A percentile compares a stretch with the other conserved stretches of the same genome.
These are phyloP conservation scores for Acromyrmex echinatior DNA, from an alignment of 1,140 invertebrate genomes.

Conservation along the genomic window DNA sequence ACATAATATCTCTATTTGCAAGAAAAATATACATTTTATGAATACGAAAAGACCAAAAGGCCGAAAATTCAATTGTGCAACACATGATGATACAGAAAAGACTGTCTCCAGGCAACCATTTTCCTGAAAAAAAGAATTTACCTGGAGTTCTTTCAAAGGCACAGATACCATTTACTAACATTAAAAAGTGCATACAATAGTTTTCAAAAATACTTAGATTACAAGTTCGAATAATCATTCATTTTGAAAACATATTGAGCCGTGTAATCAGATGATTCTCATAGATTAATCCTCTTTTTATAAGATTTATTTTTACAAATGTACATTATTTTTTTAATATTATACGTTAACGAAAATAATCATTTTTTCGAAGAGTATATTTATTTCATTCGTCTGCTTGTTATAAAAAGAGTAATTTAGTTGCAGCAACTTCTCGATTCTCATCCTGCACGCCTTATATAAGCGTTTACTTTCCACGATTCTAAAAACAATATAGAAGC, in stretches of 20 bases:
- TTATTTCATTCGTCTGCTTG: background rate
- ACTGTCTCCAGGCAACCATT: background rate
- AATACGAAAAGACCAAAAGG: background rate
- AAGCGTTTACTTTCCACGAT: background rate
- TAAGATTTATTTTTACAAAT: background rate
- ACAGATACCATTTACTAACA: background rate
- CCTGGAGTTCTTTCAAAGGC: background rate
- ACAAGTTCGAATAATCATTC: background rate
- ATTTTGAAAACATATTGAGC: background rate
- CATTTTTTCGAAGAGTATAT: background rate
- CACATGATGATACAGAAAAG: too few species aligned
- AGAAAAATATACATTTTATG: background rate
- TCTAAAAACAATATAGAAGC: background rate
- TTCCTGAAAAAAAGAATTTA: background rate
- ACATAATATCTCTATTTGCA: background rate
- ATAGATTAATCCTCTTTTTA: background rate
- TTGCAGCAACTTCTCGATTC: background rate
- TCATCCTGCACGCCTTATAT: background rate
- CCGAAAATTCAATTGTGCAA: background rate
- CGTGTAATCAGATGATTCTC: background rate
- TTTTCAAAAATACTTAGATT: background rate
- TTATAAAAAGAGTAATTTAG: slow-evolving; percentile 2
- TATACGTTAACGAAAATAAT: background rate
- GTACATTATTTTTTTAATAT: background rate
- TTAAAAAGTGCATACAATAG: background rate